Evolutionary conservation across 2,888 invertebrate genomes (phyloP).

Genomic region (Yponomeuta evonymella): DNA sequence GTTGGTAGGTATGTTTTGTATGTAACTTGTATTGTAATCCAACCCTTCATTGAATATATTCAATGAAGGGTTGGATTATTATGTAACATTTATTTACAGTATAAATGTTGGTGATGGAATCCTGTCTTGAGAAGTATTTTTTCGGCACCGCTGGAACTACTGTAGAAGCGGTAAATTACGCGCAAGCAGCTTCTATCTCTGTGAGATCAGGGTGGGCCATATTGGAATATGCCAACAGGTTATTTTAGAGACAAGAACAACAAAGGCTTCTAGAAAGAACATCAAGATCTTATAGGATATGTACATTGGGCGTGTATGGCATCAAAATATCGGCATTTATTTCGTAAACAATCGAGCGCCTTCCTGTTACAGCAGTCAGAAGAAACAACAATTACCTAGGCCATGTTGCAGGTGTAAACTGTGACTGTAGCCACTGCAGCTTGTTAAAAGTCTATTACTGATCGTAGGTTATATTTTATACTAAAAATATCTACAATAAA

Average conservation of each 20-base stretch:
- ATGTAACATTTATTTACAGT: constrained; percentile 11
- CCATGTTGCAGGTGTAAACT: not conserved
- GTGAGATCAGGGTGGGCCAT: constrained; percentile 40
- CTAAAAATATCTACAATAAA: not conserved
- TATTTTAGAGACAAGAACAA: constrained; percentile 23
- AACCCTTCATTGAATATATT: too few relatives aligned
- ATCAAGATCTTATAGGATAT: not conserved
- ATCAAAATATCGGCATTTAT: constrained; percentile 11
- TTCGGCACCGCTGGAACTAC: not conserved
- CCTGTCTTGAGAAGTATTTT: not conserved
- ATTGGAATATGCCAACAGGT: constrained; percentile 57
- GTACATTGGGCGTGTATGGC: too few relatives aligned
- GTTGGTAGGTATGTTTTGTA: not conserved
- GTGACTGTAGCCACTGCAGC: not conserved
- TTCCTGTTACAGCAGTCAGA: not conserved
- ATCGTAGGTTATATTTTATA: not conserved
- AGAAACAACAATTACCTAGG: constrained; percentile 12
- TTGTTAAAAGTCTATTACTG: not conserved
- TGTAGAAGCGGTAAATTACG: not conserved
- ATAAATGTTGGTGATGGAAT: not conserved
- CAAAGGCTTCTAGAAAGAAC: not conserved
- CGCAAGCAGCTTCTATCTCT: not conserved
- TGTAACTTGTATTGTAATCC: not conserved
- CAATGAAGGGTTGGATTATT: constrained; percentile 2
- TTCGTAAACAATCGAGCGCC: constrained; percentile 10